Percentiles rank a stretch among this genome's conserved stretches.
phyloP scores from a whole-genome alignment of 2,113 vertebrate species.

The Zosterops pallidus region DNA sequence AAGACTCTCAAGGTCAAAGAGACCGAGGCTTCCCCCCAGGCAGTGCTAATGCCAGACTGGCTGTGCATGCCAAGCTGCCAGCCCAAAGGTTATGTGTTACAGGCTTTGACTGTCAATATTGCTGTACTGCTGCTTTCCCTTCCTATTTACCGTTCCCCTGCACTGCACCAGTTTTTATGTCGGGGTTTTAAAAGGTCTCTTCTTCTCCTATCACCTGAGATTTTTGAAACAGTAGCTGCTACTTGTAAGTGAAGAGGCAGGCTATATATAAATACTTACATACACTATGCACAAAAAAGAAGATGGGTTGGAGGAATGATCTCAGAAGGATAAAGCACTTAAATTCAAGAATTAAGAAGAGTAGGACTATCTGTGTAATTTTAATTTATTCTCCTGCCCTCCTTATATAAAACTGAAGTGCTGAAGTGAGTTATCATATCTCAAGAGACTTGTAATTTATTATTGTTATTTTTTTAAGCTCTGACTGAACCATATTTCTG shows the following conservation, averaged over 20 bases:
- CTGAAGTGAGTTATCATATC: not conserved
- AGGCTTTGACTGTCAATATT: not conserved
- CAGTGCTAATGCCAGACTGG: not conserved
- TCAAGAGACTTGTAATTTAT: not conserved
- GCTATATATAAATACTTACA: not conserved
- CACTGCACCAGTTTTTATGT: not conserved
- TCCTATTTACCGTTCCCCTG: not conserved
- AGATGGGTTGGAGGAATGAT: not conserved
- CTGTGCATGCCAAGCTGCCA: not conserved
- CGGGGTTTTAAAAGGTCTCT: not conserved
- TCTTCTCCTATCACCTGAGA: not conserved
- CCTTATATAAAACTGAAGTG: not conserved
- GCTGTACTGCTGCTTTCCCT: not conserved
- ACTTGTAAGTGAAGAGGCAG: not conserved
- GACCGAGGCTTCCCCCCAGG: not conserved
- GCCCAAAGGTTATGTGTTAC: not conserved
- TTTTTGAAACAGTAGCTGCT: not conserved
- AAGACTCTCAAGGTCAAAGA: conserved; percentile 24
- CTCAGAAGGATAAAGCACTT: not conserved
- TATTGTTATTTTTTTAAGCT: not conserved
- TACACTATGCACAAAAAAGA: not conserved
- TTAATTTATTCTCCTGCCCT: not conserved
- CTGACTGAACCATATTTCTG: not conserved
- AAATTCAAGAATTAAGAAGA: not conserved
- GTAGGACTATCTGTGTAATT: not conserved